These are phyloP conservation scores for Zosterops borbonicus DNA, from an alignment of 2,113 vertebrate genomes.

Conservation along the genomic window DNA sequence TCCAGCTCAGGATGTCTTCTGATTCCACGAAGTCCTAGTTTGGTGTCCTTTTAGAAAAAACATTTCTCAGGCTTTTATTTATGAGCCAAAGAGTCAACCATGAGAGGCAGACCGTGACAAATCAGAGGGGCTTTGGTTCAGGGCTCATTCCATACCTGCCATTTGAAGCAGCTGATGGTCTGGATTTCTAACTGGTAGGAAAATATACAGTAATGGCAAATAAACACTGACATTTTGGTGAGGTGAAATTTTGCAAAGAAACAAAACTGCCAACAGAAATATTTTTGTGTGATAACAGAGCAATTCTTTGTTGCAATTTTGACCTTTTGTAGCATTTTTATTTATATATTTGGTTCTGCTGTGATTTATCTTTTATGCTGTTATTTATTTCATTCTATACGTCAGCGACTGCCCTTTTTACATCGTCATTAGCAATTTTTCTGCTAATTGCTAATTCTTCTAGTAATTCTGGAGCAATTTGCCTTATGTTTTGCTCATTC, in stretches of 20 bases:
- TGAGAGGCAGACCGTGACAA: neutral
- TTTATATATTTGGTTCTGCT: neutral
- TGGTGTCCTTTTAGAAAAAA: neutral
- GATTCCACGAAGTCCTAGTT: neutral
- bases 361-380: constrained; percentile 39
- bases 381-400: constrained; percentile 33
- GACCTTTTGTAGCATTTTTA: constrained; percentile 31
- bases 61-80: neutral
- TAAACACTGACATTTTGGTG: neutral
- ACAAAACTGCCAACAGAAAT: constrained; percentile 29
- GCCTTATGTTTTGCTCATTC: neutral
- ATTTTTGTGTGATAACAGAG: constrained; percentile 15
- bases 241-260: neutral
- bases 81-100: neutral
- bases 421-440: constrained; percentile 10
- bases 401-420: constrained; percentile 25
- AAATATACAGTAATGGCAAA: neutral
- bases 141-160: neutral
- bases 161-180: neutral
- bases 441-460: constrained; percentile 22
- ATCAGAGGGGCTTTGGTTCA: neutral
- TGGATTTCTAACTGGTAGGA: neutral
- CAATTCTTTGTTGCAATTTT: neutral
- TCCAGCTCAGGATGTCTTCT: neutral
- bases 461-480: neutral